A percentile compares a stretch with the other conserved stretches of the same genome.
Evolutionary conservation across 1,140 invertebrate genomes (phyloP).

Genomic region (Solenopsis fugax): DNA sequence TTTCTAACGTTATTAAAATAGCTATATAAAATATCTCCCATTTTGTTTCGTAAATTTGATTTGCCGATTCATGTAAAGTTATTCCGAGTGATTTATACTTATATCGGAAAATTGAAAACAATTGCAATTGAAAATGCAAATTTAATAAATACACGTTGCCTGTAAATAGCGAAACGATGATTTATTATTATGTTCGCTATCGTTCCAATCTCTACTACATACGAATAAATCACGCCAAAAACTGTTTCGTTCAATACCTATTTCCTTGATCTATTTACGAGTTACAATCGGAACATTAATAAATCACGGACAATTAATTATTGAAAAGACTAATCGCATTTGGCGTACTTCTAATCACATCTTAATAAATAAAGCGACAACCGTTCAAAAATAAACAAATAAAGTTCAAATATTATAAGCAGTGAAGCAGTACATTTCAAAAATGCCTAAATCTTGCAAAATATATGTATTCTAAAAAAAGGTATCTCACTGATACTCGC

Average conservation of each 20-base stretch:
- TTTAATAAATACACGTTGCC: background rate
- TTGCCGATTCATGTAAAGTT: background rate
- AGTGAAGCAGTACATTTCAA: background rate
- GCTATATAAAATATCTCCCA: background rate
- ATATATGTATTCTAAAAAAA: background rate
- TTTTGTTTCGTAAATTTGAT: background rate
- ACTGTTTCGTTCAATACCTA: background rate
- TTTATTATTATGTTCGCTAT: background rate
- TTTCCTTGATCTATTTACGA: background rate
- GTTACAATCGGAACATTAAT: background rate
- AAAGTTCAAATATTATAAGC: background rate
- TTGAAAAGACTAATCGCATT: background rate
- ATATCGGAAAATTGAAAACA: background rate
- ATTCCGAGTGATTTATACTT: background rate
- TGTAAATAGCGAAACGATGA: background rate
- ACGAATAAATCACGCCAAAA: background rate
- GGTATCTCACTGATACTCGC: too few species aligned
- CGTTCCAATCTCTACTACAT: background rate
- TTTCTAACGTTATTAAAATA: background rate
- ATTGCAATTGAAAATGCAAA: background rate
- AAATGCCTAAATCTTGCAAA: background rate
- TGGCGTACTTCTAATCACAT: background rate
- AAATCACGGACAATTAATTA: background rate
- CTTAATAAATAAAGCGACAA: background rate
- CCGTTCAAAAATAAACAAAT: background rate